phyloP scores from a whole-genome alignment of 2,888 invertebrate genomes.

The Nymphalis c-album region DNA sequence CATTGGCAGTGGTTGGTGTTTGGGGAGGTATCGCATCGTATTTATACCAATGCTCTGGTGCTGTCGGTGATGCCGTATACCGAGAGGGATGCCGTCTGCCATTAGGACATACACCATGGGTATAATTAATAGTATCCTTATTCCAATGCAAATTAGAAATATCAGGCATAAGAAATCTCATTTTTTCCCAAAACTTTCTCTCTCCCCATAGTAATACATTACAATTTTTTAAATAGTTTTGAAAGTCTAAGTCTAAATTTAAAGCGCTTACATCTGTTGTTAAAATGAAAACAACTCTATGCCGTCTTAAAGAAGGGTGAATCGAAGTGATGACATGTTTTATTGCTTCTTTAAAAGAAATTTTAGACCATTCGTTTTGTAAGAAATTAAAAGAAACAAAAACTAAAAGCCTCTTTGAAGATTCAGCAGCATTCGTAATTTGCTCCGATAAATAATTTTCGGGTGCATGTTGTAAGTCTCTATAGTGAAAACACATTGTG shows the following conservation, averaged over 20 bases:
- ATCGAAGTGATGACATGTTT: constrained; percentile 85
- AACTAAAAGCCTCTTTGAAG: constrained; percentile 87
- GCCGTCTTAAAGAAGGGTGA: constrained; percentile 84
- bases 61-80: constrained; percentile 88
- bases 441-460: constrained; percentile 83
- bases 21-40: constrained; percentile 83
- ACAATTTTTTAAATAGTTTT: constrained; percentile 86
- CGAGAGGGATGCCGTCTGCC: constrained; percentile 82
- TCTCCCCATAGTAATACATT: constrained; percentile 89
- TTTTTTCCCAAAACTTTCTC: constrained; percentile 94
- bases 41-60: constrained; percentile 87
- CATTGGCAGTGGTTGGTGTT: constrained; percentile 77
- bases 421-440: constrained; percentile 83
- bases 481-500: constrained; percentile 86
- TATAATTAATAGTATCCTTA: constrained; percentile 78
- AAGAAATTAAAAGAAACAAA: constrained; percentile 91
- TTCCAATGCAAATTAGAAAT: constrained; percentile 83
- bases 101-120: constrained; percentile 79
- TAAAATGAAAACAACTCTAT: constrained; percentile 80
- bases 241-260: constrained; percentile 88
- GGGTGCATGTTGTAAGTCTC: constrained; percentile 82
- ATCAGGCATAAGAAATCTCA: constrained; percentile 91
- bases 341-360: constrained; percentile 90
- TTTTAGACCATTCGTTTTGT: constrained; percentile 91
- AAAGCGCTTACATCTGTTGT: constrained; percentile 86